These are phyloP conservation scores for Gallinago media DNA, from an alignment of 2,113 vertebrate species.

Conservation along the genomic window DNA sequence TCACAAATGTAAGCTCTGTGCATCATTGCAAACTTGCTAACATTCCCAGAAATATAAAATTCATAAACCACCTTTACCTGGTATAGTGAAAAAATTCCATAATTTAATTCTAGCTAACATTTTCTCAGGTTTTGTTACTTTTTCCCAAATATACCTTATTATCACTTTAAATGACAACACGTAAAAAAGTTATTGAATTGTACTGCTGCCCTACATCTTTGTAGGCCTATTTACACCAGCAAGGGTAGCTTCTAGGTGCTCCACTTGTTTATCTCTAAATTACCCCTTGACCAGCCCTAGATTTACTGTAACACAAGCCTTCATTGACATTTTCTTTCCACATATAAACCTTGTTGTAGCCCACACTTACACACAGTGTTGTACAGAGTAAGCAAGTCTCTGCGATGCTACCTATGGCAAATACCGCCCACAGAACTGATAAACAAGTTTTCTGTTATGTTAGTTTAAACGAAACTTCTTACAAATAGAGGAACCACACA, in stretches of 20 bases:
- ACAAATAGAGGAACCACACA: conserved; percentile 31
- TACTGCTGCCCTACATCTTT: not conserved
- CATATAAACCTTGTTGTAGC: not conserved
- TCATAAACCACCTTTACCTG: not conserved
- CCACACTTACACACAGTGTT: not conserved
- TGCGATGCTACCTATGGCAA: conserved; percentile 14
- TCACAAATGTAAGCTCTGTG: not conserved
- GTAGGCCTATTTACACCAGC: not conserved
- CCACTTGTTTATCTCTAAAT: not conserved
- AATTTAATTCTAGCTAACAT: not conserved
- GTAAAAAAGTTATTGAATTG: not conserved
- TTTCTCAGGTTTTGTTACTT: not conserved
- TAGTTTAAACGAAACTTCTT: not conserved
- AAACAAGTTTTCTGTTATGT: conserved; percentile 27
- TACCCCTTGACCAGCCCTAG: not conserved
- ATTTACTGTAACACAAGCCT: not conserved
- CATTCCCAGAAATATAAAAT: not conserved
- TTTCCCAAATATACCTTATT: not conserved
- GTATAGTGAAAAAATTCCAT: not conserved
- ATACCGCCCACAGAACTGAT: not conserved
- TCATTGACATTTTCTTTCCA: not conserved
- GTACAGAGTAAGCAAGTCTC: not conserved
- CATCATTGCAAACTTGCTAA: not conserved
- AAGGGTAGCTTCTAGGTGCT: not conserved
- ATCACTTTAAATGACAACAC: not conserved